Conservation (phyloP, 2,888 invertebrate species). For the Leptinotarsa haldemani region DNA sequence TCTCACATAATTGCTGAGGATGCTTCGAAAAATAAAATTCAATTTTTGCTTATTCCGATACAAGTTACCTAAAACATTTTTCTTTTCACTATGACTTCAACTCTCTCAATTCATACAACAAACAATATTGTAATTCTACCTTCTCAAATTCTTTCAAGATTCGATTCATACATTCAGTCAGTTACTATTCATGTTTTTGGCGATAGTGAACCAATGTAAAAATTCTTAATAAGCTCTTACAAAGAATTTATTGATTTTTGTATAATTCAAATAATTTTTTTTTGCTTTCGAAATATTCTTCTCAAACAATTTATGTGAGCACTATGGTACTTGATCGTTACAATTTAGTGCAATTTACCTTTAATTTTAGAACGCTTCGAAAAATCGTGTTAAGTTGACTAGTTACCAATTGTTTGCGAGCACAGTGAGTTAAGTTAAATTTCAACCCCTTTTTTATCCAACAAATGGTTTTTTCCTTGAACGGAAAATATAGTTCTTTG, state of each 20-base stretch:
- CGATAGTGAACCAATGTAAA: too few relatives aligned
- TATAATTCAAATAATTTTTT: not conserved
- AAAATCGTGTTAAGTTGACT: constrained; percentile 40
- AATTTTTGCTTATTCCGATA: too few relatives aligned
- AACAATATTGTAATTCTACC: too few relatives aligned
- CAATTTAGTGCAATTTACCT: constrained; percentile 50
- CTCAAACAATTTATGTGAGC: constrained; percentile 4
- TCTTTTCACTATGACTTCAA: too few relatives aligned
- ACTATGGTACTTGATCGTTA: constrained; percentile 36
- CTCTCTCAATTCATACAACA: too few relatives aligned
- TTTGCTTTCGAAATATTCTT: constrained; percentile 3
- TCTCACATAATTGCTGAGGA: constrained; percentile 10
- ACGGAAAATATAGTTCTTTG: not conserved
- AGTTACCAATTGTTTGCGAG: constrained; percentile 48
- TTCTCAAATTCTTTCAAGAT: too few relatives aligned
- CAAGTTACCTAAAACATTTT: too few relatives aligned
- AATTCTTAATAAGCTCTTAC: too few relatives aligned
- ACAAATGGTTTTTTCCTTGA: not conserved
- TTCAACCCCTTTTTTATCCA: constrained; percentile 17
- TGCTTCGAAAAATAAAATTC: constrained; percentile 4
- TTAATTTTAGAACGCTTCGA: constrained; percentile 41
- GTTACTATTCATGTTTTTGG: too few relatives aligned
- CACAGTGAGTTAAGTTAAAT: constrained; percentile 29
- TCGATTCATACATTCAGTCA: too few relatives aligned
- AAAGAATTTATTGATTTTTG: not conserved